phyloP scores from a whole-genome alignment of 2,113 vertebrate genomes.

The Carassius auratus region DNA sequence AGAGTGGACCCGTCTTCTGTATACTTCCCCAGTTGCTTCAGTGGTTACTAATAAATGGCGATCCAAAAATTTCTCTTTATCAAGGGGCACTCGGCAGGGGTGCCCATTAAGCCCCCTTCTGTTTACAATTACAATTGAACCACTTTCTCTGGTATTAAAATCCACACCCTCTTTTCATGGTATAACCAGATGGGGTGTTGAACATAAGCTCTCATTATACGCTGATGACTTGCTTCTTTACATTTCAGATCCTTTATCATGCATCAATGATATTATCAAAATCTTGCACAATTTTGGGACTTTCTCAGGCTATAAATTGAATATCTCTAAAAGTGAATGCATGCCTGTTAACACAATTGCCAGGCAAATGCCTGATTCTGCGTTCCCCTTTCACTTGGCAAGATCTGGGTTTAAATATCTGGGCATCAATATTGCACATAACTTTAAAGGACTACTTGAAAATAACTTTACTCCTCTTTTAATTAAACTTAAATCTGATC shows the following conservation, averaged over 20 bases:
- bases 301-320: neutral
- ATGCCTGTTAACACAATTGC: neutral
- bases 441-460: neutral
- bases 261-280: no score
- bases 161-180: neutral
- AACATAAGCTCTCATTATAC: no score
- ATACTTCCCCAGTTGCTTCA: neutral
- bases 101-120: no score
- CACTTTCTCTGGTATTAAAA: no score
- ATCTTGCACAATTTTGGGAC: neutral
- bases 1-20: neutral
- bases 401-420: neutral
- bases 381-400: neutral
- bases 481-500: slow-evolving; percentile 15
- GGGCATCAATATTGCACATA: neutral
- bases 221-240: no score
- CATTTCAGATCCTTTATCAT: no score
- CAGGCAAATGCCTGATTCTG: neutral
- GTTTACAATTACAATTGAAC: no score
- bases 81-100: no score
- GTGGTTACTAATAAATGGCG: neutral
- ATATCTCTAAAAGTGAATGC: neutral
- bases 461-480: slow-evolving; percentile 16
- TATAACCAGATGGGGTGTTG: no score
- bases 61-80: no score